Evolutionary conservation across 1,140 invertebrate species (phyloP).

Genomic region (Drosophila obscura): DNA sequence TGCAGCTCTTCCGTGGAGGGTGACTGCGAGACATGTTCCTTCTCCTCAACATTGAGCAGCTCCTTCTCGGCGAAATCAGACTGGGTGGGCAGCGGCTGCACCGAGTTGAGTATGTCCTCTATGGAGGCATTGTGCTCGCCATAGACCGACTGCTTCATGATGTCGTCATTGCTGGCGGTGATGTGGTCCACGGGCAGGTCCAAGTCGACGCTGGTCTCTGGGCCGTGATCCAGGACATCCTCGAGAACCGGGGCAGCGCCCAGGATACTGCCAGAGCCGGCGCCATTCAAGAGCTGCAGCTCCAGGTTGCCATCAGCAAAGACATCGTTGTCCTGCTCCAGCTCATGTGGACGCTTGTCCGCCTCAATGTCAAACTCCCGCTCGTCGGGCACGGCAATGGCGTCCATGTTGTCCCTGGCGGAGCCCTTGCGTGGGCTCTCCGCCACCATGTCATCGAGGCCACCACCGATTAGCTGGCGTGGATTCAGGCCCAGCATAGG

Average conservation of each 20-base stretch:
- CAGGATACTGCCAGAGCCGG: not conserved
- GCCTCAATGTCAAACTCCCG: constrained; percentile 71
- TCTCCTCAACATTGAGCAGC: constrained; percentile 72
- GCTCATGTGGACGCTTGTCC: constrained; percentile 67
- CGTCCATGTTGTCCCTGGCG: constrained; percentile 63
- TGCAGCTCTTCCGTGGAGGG: constrained; percentile 79
- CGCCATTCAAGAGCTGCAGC: constrained; percentile 34
- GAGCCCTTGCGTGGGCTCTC: constrained; percentile 76
- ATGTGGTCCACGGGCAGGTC: constrained; percentile 41
- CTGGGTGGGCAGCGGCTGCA: constrained; percentile 65
- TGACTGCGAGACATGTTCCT: constrained; percentile 72
- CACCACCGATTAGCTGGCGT: constrained; percentile 52
- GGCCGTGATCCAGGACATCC: constrained; percentile 65
- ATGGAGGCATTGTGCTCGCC: constrained; percentile 56
- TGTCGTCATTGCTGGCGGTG: constrained; percentile 28
- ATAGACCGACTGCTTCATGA: constrained; percentile 73
- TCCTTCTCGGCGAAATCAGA: constrained; percentile 58
- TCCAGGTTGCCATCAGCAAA: constrained; percentile 39
- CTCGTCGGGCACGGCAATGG: constrained; percentile 68
- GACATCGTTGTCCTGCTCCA: constrained; percentile 64
- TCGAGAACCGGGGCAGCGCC: constrained; percentile 2
- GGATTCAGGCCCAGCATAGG: constrained; percentile 22
- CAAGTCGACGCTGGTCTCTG: constrained; percentile 74
- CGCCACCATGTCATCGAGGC: constrained; percentile 72
- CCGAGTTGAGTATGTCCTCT: constrained; percentile 77